Conservation (phyloP, 2,888 invertebrate genomes). For the Limnephilus rhombicus region DNA sequence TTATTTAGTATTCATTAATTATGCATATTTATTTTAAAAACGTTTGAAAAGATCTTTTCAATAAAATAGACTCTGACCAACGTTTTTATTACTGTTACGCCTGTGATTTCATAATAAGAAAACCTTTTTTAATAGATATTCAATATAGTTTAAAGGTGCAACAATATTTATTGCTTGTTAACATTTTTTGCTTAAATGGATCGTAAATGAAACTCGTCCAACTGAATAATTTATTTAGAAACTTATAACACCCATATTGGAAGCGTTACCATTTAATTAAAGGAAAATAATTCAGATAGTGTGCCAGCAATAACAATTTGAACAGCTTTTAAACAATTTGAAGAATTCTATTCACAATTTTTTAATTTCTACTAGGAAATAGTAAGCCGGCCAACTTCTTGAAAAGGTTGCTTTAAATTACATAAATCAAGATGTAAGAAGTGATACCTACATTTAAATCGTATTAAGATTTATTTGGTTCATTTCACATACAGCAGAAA, state of each 20-base stretch:
- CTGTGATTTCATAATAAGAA: conserved; percentile 19
- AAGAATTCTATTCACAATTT: not conserved
- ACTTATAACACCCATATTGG: conserved; percentile 12
- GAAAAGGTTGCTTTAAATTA: not conserved
- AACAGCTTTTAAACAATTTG: not conserved
- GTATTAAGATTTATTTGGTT: not conserved
- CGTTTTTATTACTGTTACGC: not conserved
- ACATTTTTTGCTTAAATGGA: conserved; percentile 47
- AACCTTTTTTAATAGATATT: not conserved
- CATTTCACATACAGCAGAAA: not conserved
- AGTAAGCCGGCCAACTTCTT: not conserved
- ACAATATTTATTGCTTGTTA: conserved; percentile 52
- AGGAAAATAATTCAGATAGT: conserved; percentile 11
- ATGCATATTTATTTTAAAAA: not conserved
- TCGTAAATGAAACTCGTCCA: not conserved
- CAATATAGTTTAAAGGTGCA: conserved; percentile 30
- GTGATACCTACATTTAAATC: not conserved
- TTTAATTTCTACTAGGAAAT: not conserved
- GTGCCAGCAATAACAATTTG: not conserved
- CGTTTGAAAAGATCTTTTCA: not conserved
- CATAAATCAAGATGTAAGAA: not conserved
- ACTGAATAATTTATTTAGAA: conserved; percentile 24
- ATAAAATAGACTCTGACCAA: not conserved
- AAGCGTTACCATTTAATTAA: conserved; percentile 27
- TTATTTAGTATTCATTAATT: not conserved